phyloP scores from a whole-genome alignment of 2,888 invertebrate species.

The Eurois occulta region DNA sequence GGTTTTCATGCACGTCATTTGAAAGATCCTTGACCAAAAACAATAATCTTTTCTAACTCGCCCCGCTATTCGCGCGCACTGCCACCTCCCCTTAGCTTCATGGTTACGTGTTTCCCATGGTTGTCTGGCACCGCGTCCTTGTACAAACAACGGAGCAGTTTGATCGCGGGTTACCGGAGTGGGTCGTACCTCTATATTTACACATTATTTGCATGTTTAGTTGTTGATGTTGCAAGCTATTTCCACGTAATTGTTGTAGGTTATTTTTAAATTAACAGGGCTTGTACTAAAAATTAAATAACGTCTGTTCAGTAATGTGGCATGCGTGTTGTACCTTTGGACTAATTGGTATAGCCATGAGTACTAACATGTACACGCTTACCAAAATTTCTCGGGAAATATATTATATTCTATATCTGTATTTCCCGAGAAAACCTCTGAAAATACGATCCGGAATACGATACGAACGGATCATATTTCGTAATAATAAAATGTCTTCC shows the following conservation, averaged over 20 bases:
- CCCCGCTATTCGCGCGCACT: constrained; percentile 9
- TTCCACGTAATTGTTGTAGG: constrained; percentile 14
- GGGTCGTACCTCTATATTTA: constrained; percentile 35
- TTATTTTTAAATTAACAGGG: constrained; percentile 2
- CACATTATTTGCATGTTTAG: constrained; percentile 50
- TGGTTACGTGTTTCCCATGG: constrained; percentile 57
- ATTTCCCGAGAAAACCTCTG: too few species aligned
- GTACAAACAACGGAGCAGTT: constrained; percentile 54
- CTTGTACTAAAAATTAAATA: neutral
- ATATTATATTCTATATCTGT: neutral
- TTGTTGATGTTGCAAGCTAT: constrained; percentile 28
- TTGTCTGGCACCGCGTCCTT: constrained; percentile 38
- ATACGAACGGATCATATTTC: neutral
- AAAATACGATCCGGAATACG: too few species aligned
- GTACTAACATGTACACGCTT: neutral
- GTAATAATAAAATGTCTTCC: neutral
- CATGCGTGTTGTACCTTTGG: neutral
- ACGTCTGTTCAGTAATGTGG: neutral
- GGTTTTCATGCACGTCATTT: neutral
- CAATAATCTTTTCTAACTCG: neutral
- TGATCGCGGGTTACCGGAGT: constrained; percentile 53
- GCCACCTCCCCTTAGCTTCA: neutral
- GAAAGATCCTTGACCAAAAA: neutral
- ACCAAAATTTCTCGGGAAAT: neutral
- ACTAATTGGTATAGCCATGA: neutral